phyloP scores from a whole-genome alignment of 1,140 invertebrate species.

The Anoplolepis gracilipes region DNA sequence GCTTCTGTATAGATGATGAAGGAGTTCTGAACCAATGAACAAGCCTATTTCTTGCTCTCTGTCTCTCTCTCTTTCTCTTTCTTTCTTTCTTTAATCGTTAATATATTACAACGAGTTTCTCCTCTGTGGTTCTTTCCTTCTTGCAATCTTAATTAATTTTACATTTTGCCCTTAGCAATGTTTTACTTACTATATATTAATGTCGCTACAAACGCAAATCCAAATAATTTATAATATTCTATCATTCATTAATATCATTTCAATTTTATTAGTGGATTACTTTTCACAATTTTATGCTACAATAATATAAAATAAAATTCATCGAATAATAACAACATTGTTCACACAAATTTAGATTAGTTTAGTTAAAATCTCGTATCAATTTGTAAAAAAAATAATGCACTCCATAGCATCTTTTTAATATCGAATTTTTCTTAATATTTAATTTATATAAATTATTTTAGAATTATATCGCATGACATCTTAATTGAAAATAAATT shows the following conservation, averaged over 20 bases:
- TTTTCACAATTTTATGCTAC: background rate
- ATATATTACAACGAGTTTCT: conserved; percentile 61
- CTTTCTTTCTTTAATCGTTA: conserved; percentile 9
- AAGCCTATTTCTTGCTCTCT: background rate
- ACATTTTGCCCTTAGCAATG: background rate
- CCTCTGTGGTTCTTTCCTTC: conserved; percentile 16
- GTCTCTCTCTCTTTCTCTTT: background rate
- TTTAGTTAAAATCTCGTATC: background rate
- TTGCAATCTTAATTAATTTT: conserved; percentile 54
- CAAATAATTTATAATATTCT: conserved; percentile 11
- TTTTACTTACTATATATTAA: conserved; percentile 28
- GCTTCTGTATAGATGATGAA: conserved; percentile 44
- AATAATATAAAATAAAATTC: background rate
- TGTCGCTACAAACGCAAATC: conserved; percentile 22
- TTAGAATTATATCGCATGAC: background rate
- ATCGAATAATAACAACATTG: conserved; percentile 4
- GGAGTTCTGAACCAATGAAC: background rate
- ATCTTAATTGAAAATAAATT: background rate
- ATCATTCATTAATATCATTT: background rate
- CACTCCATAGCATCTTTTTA: background rate
- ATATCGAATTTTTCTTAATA: background rate
- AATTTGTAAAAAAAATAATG: background rate
- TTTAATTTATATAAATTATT: background rate
- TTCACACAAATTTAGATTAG: background rate
- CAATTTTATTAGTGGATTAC: background rate